These are phyloP conservation scores for Todiramphus chloris DNA, from an alignment of 2,113 vertebrate species.

Conservation along the genomic window DNA sequence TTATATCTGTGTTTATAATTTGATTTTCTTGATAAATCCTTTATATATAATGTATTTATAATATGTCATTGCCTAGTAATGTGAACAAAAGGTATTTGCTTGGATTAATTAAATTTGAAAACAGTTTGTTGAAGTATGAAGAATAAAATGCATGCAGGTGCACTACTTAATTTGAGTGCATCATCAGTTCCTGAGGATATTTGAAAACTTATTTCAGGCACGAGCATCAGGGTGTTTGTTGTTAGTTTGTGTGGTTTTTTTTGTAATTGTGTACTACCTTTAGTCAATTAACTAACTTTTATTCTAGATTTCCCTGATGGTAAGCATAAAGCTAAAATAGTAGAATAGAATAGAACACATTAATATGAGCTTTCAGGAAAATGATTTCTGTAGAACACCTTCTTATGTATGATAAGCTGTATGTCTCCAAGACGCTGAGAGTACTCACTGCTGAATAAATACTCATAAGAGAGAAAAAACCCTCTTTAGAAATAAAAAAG, in stretches of 20 bases:
- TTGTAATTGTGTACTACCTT: background rate
- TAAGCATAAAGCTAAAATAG: background rate
- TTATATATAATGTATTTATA: background rate
- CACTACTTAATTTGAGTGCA: background rate
- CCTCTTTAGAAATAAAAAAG: background rate
- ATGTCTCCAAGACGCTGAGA: background rate
- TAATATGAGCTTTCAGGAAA: background rate
- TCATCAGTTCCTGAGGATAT: background rate
- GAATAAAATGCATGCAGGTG: accelerated
- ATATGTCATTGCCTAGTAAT: background rate
- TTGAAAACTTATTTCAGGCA: background rate
- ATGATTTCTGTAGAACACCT: background rate
- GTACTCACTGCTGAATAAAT: background rate
- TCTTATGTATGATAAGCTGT: background rate
- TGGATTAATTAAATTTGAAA: background rate
- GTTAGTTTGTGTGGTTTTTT: background rate
- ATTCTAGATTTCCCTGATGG: background rate
- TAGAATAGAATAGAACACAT: background rate
- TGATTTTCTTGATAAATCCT: background rate
- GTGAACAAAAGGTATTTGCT: background rate
- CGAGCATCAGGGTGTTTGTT: background rate
- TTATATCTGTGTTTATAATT: background rate
- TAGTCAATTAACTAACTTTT: background rate
- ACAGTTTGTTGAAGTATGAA: background rate
- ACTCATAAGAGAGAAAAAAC: background rate